Conservation (phyloP, 2,113 vertebrate genomes). For the Sprattus sprattus region DNA sequence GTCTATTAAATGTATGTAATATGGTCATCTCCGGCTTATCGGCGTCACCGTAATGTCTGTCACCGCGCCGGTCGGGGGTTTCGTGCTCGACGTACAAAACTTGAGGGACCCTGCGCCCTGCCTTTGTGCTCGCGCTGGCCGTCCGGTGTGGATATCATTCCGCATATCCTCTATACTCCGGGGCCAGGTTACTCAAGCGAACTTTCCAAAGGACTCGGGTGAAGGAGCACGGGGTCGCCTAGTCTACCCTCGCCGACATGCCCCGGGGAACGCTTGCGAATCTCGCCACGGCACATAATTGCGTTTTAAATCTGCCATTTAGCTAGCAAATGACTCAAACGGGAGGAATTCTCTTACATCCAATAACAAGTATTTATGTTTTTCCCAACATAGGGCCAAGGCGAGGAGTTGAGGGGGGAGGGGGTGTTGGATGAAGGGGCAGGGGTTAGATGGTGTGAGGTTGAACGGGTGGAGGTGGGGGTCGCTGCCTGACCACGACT, state of each 20-base stretch:
- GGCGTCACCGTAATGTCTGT: not conserved
- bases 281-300: not conserved
- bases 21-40: not conserved
- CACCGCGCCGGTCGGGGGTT: not conserved
- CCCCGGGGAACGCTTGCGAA: not conserved
- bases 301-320: not conserved
- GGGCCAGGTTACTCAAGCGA: not conserved
- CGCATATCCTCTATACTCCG: not conserved
- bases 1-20: not conserved
- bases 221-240: not conserved
- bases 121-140: not conserved
- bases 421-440: not conserved
- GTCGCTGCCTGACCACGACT: slow-evolving; percentile 25
- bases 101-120: not conserved
- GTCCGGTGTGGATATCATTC: not conserved
- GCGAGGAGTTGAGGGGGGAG: not conserved
- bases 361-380: slow-evolving; percentile 40
- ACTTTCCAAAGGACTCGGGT: not conserved
- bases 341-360: slow-evolving; percentile 6
- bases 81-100: not conserved
- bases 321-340: not conserved
- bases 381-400: slow-evolving; percentile 19
- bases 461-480: slow-evolving; percentile 28
- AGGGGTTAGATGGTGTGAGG: slow-evolving; percentile 15
- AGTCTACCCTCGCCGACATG: too few relatives aligned